These are phyloP conservation scores for Monoplex corrugatus DNA, from an alignment of 2,888 invertebrate genomes.

Conservation along the genomic window DNA sequence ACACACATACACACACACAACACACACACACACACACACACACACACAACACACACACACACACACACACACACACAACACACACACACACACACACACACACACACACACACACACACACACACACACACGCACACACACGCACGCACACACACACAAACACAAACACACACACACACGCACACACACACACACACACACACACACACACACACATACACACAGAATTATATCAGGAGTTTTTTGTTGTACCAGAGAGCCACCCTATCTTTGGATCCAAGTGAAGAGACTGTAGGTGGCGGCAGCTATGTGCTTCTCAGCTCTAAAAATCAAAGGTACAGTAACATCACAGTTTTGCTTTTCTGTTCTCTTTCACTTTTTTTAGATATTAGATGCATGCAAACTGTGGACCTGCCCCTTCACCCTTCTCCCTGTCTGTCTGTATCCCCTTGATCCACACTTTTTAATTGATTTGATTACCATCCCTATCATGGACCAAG, in stretches of 20 bases:
- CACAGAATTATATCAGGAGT: background rate
- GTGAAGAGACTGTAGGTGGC: background rate
- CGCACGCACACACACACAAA: background rate
- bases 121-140: background rate
- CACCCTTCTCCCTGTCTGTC: too few species aligned
- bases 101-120: background rate
- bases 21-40: background rate
- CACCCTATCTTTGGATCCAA: constrained; percentile 35
- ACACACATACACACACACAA: background rate
- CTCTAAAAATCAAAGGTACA: constrained; percentile 32
- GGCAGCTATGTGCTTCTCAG: background rate
- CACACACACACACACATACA: background rate
- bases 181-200: background rate
- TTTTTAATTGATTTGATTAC: too few species aligned
- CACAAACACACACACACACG: background rate
- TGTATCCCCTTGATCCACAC: too few species aligned
- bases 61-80: background rate
- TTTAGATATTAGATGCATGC: too few species aligned
- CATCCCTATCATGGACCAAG: too few species aligned
- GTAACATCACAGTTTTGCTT: too few species aligned
- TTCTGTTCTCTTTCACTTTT: too few species aligned
- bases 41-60: background rate
- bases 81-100: too few species aligned
- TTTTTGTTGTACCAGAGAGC: constrained; percentile 31
- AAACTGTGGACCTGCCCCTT: too few species aligned